These are phyloP conservation scores for Microcebus lehilahytsara DNA, from an alignment of 2,113 vertebrate genomes.

Conservation along the genomic window DNA sequence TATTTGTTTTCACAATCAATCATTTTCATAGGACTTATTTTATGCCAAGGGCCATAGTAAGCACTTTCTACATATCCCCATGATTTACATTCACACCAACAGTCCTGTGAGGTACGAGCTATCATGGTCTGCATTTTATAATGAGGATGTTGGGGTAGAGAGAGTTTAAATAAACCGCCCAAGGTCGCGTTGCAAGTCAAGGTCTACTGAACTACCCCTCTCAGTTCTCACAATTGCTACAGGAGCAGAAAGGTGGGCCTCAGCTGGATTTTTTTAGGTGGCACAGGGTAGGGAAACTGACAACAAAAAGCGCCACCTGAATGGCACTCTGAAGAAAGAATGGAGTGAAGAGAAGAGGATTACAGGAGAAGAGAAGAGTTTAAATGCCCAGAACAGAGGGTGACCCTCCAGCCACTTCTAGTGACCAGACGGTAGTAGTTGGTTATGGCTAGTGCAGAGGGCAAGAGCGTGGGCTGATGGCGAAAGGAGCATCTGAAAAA, in stretches of 20 bases:
- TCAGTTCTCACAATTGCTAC: background rate
- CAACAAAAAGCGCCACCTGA: too few relatives aligned
- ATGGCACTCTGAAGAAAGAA: background rate
- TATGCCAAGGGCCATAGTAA: background rate
- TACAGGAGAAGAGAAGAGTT: background rate
- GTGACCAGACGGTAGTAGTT: too few relatives aligned
- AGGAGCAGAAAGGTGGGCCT: background rate
- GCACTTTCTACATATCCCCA: background rate
- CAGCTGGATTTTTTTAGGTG: fast-evolving
- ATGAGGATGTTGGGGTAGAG: background rate
- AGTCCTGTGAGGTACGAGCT: too few relatives aligned
- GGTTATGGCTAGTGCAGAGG: too few relatives aligned
- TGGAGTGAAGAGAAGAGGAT: background rate
- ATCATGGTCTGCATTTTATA: background rate
- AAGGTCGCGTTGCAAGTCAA: background rate
- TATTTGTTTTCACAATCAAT: background rate
- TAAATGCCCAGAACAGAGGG: background rate
- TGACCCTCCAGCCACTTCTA: background rate
- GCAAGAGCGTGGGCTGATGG: fast-evolving
- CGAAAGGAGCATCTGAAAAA: background rate
- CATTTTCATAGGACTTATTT: background rate
- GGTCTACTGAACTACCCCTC: background rate
- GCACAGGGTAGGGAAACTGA: background rate
- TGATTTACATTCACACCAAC: background rate
- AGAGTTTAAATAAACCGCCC: background rate